Evolutionary conservation across 1,140 invertebrate genomes (phyloP), one percentile per base, ranked within the genome.

Genomic region (Euschistus heros): DNA sequence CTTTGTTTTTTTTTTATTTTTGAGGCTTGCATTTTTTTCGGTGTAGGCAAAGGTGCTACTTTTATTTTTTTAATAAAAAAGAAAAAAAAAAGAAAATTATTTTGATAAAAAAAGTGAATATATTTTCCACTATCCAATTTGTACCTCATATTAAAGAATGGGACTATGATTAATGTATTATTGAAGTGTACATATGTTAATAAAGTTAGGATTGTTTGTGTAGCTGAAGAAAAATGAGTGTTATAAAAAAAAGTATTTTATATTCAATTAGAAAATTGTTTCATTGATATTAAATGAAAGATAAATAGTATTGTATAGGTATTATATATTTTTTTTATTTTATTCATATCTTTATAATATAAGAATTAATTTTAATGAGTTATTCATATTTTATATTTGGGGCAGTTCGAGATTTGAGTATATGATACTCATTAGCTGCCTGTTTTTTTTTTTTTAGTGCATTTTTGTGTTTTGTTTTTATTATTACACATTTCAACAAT

Each of bases 281-380:
- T 33, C 30, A 61, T 20, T 44, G 59, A 61, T 61, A 61, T 61
- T 61, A 42, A 37, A 44, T 61, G 17, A n/a, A 61, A 37, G 30
- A 61, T 61, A 8, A 37, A 61, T 61, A 61, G 59, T 61, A 61
- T 61, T 61, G 59, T 61, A 61, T 61, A 61, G 59, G 59, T 61
- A 37, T 61, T 61, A 61, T 61, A 20, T 61, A 33, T 42, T 61
- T 42, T 44, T 61, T 61, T 37, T 61, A 61, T 61, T 61, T 20
- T 61, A 44, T 42, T 33, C 30, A 37, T 42, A 61, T 20, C 17
- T 60, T 60, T 37, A 17, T 30, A 7, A 33, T 59, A 22, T 42
- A 37, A 61, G 30, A 42, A 33, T 42, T 42, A 37, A 13, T 33
- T 22, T 22, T 54, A 20, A 54, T 17, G 18, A 54, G 24, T 54